Base-by-base conservation (phyloP, 2,797 vertebrate species). In the Clarias laeviceps region DNA sequence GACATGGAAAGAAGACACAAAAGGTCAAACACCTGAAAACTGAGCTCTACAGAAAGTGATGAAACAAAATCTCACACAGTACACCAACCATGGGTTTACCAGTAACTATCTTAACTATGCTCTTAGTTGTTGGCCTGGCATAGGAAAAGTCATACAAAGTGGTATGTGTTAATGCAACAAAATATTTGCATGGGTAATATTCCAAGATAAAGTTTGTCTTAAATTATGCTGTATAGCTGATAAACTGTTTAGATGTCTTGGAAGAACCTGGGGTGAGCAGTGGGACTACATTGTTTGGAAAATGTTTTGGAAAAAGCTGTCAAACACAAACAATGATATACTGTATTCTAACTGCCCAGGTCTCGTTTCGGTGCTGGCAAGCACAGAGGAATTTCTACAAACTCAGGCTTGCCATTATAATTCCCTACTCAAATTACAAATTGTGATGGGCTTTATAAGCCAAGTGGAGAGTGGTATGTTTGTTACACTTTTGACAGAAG, bases 401-500 rank as follows among this genome's bases (percentile, higher is more conserved):
- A 95, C 90, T 93, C 93, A 95, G 94, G 95, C 94, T 92, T 96
- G 94, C 94, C 94, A 91, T 94, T 94, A 90, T 93, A 91, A 94
- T 94, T 93, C 91, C 86, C 85, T 87, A 62, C 87, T 90, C 79
- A 87, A 94, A 94, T 94, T 91, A 93, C 90, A 91, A 93, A 94
- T 93, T 93, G 87, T 93, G 88, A 82, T 89, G 78, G 87, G 90
- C 85, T 90, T 91, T 87, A 89, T 77, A 89, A 90, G 91, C 91
- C 81, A 69, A 90, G 88, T 87, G 87, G 83, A 93, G 88, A 90
- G 86, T 87, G 18, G 87, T 90, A 86, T 88, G 87, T 91, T 91
- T 90, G 88, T 87, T 90, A 81, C 84, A 83, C 62, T 84, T 87
- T 81, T 80, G 86, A 85, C 45, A 89, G 79, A 50, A 83, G 87